Base-by-base conservation (phyloP, 2,113 vertebrate species). In the Papio anubis region DNA sequence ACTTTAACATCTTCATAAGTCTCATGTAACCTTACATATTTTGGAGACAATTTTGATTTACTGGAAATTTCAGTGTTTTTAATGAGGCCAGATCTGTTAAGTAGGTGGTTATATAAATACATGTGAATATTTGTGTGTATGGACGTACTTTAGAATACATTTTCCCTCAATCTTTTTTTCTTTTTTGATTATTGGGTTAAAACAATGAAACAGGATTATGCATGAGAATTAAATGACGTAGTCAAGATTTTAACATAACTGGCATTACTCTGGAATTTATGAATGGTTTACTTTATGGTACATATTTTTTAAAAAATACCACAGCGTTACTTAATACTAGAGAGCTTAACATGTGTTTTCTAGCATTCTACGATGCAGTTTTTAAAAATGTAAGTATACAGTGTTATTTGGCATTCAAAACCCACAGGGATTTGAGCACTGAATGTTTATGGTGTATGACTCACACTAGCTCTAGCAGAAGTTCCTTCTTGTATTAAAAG, bases 221-320 rank as follows among this genome's bases (percentile, higher is more conserved):
- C 59, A 79, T 72, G 66, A 95, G 81, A 93, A 92, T 94, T 96
- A 93, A 92, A 90, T 97, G 94, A 96, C 17, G 0, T 97, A 57
- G n/a, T 94, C 76, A 87, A 52, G 57, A 90, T 97, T 96, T 96
- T 97, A 96, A 88, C 83, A 92, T 94, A 94, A 96, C 93, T 97
- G 89, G 92, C 95, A 94, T 97, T 66, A 32, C 13, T 11, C n/a
- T 94, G 97, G 96, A 97, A 95, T 96, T 98, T 98, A 96, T 97
- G 93, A 98, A 98, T 98, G 96, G 94, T 85, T 97, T 97, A 89
- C 76, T 97, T 97, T 96, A 96, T 96, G 95, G 52, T 90, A 78
- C 68, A 32, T 90, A 95, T 93, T 95, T 96, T 61, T 25, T 0
- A 4, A 86, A 83, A 94, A 97, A 85, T 86, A 64, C 48, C 85